These are phyloP conservation scores for Hylyphantes graminicola DNA, from an alignment of 1,140 invertebrate species.

Conservation along the genomic window DNA sequence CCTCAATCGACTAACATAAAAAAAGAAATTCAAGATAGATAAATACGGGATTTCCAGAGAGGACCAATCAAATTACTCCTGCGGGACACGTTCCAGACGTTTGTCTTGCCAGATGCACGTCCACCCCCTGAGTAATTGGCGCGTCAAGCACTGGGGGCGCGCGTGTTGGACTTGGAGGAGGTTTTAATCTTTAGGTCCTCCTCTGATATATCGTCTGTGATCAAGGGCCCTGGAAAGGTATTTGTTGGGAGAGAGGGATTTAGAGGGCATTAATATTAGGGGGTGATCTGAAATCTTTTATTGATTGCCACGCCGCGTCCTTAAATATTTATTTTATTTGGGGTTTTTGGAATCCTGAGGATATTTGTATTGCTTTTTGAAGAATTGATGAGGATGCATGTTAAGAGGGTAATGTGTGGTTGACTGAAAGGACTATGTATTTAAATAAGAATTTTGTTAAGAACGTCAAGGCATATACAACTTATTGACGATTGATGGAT, in stretches of 20 bases:
- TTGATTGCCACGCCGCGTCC: background rate
- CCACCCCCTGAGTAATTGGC: slow-evolving; percentile 45
- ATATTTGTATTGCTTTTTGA: too few species aligned
- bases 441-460: too few species aligned
- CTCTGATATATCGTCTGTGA: slow-evolving; percentile 30
- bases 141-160: slow-evolving; percentile 41
- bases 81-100: slow-evolving; percentile 47
- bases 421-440: too few species aligned
- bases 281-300: background rate
- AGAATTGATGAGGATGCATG: too few species aligned
- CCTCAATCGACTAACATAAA: too few species aligned
- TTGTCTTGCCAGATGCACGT: slow-evolving; percentile 46
- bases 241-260: background rate
- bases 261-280: background rate
- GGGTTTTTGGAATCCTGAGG: too few species aligned
- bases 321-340: too few species aligned
- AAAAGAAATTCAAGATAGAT: background rate
- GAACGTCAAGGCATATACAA: too few species aligned
- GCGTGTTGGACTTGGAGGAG: slow-evolving; percentile 28
- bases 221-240: background rate
- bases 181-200: slow-evolving; percentile 29
- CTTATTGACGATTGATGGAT: too few species aligned
- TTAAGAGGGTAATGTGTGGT: too few species aligned
- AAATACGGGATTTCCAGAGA: slow-evolving; percentile 34
- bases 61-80: slow-evolving; percentile 52